These are phyloP conservation scores for Chroicocephalus ridibundus DNA, from an alignment of 2,113 vertebrate genomes.

Conservation along the genomic window DNA sequence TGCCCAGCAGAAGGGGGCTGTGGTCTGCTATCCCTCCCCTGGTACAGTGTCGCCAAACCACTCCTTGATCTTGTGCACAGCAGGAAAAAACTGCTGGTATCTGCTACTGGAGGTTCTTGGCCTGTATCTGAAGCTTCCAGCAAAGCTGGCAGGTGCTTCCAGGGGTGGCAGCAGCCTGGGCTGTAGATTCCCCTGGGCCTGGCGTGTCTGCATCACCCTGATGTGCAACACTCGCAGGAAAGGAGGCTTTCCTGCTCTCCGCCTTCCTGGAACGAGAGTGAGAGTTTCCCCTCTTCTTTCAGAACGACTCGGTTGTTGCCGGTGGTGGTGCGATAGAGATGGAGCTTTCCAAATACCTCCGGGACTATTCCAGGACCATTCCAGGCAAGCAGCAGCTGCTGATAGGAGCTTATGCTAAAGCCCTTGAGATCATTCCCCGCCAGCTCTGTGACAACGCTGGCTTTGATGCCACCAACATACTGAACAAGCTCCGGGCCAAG, in stretches of 20 bases:
- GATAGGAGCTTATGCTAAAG: conserved; percentile 95
- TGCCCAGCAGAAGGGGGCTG: rapidly evolving
- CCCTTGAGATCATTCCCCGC: conserved; percentile 94
- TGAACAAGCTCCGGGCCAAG: conserved; percentile 96
- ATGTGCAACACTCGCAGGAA: rapidly evolving
- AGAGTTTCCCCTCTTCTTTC: background rate
- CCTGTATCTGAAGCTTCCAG: background rate
- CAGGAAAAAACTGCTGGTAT: background rate
- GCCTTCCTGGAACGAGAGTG: too few relatives aligned
- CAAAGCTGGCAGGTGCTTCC: background rate
- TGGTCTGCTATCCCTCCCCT: background rate
- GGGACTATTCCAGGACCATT: conserved; percentile 95
- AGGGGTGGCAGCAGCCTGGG: background rate
- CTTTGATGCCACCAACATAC: conserved; percentile 98
- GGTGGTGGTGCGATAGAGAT: conserved; percentile 97
- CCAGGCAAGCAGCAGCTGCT: conserved; percentile 97
- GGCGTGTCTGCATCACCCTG: background rate
- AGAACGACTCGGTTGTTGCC: conserved; percentile 95
- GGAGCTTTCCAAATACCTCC: conserved; percentile 94
- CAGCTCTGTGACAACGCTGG: conserved; percentile 98
- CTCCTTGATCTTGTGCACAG: too few relatives aligned
- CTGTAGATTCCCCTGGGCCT: rapidly evolving
- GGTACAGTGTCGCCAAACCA: rapidly evolving
- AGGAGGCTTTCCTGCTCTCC: background rate
- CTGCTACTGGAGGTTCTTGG: background rate